Evolutionary conservation across 2,113 vertebrate species (phyloP), one percentile per base, ranked within the genome.

Genomic region (Gasterosteus nipponicus): DNA sequence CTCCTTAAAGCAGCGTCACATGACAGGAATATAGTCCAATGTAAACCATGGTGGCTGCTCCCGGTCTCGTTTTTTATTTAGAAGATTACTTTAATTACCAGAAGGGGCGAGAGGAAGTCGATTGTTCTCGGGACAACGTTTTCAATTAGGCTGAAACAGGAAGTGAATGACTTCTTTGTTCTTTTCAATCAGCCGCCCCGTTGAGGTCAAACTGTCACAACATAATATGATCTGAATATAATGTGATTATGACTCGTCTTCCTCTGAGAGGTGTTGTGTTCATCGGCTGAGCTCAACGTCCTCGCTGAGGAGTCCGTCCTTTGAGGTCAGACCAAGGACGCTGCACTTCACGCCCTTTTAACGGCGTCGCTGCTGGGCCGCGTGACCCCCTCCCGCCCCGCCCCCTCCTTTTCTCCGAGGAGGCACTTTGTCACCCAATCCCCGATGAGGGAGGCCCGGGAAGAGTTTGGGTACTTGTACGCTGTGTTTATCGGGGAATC

Each of bases 121-220:
- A 6, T 57, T 53, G 47, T 81, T 81, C 78, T 81, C 77, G 71
- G 77, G 69, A 78, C n/a, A 44, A 64, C 70, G 85, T 76, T 80
- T 82, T 54, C 76, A 86, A 86, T 76, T 82, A 59, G 59, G 53
- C 65, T 22, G 44, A 76, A 81, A 58, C 54, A 22, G 16, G 70
- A 69, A 29, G 5, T 71, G 74, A 85, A 81, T 59, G 79, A 56
- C 22, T 29, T 57, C 82, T 89, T 83, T 89, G 82, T 87, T 81
- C 82, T 80, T 72, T 80, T 78, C 73, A 69, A 75, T 44, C 53
- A 66, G 72, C 69, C 64, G 56, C 51, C 71, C 77, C 72, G 60
- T 54, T 66, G 75, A 86, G 69, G 82, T 49, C 62, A n/a, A 75
- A 26, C 22, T 26, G 22, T 26, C 22, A 26, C 22, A 26, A 26